Base-by-base conservation (phyloP, 2,797 vertebrate species). In the Clarias laeviceps region DNA sequence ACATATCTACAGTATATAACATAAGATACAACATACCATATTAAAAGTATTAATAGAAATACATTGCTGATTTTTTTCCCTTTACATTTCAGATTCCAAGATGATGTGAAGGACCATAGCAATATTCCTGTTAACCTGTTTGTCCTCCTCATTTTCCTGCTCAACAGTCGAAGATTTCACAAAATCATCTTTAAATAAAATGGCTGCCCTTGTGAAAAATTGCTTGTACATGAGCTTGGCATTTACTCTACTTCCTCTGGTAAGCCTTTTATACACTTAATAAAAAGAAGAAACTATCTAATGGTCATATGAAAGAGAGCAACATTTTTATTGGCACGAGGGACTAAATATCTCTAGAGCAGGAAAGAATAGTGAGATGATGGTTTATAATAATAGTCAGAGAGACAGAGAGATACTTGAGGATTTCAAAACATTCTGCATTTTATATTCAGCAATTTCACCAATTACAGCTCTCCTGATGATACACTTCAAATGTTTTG, bases 211-310 rank as follows among this genome's bases (percentile, higher is more conserved):
- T 34, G 72, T 82, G 84, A 88, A 69, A 82, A 85, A 83, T 81
- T 79, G 72, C 73, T 82, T 80, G 20, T 83, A 86, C 37, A 68
- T 82, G 76, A 79, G 86, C 69, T 68, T 86, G 65, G 50, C 70
- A n/a, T 64, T 83, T 50, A 74, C 66, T 80, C 77, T 89, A 5
- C 62, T 90, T 45, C 88, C 88, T 82, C 45, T 89, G 89, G 89
- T 90, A 86, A 87, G 89, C 12, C 22, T 5, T 72, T 45, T 40
- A 62, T 61, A 45, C 4, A 74, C 66, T 81, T 73, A 45, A 65
- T 37, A 37, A 69, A 45, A 73, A 80, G 4, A 74, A 56, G 37
- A 22, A 37, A n/a, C 4, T 50, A 27, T 50, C 24, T 27, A 54
- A 8, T 74, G 72, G 18, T 54, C 14, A 27, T 0, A 50, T 7